A percentile compares a stretch with the other conserved stretches of the same genome.
Conservation (phyloP, 2,888 invertebrate species). For the Eremobia ochroleuca region DNA sequence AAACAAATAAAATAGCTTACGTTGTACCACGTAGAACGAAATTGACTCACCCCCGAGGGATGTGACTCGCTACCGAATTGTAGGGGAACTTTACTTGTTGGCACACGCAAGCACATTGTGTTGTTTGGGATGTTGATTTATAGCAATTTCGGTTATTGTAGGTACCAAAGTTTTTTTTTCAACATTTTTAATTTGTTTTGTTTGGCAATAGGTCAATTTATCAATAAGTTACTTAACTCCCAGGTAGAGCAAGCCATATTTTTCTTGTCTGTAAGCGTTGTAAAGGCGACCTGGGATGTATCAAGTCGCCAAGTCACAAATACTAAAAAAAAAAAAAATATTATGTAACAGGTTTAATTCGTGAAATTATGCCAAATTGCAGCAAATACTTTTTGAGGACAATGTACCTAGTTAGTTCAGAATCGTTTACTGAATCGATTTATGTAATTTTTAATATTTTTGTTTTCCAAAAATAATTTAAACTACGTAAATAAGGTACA, state of each 20-base stretch:
- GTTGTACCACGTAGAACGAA: slow-evolving; percentile 49
- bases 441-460: too few species aligned
- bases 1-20: slow-evolving; percentile 66
- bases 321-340: too few species aligned
- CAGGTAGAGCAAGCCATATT: background rate
- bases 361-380: too few species aligned
- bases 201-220: background rate
- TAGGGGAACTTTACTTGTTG: slow-evolving; percentile 45
- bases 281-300: background rate
- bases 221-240: background rate
- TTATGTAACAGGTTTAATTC: too few species aligned
- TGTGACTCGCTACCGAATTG: slow-evolving; percentile 33
- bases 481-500: too few species aligned
- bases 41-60: slow-evolving; percentile 64
- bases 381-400: too few species aligned
- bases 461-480: too few species aligned
- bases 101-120: slow-evolving; percentile 19
- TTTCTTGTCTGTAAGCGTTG: background rate
- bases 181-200: background rate
- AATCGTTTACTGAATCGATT: too few species aligned
- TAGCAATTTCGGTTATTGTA: background rate
- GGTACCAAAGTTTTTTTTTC: background rate
- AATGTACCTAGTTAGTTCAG: too few species aligned
- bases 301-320: background rate
- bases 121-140: slow-evolving; percentile 40